Conservation (phyloP, 1,140 invertebrate genomes). For the Chironomus striatipennis region DNA sequence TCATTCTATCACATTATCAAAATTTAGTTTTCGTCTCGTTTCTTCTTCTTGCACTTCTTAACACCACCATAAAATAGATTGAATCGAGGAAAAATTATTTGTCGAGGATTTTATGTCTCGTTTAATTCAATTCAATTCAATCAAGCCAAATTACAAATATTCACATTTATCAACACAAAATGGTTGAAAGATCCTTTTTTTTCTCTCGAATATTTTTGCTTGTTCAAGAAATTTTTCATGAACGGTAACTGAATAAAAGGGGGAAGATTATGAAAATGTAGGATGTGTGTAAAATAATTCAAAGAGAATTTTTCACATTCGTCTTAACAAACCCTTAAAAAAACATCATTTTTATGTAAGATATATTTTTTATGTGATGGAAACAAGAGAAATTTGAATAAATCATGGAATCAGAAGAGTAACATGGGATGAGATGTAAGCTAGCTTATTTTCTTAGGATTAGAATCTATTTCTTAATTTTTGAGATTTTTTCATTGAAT, state of each 20-base stretch:
- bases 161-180: conserved; percentile 21
- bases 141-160: conserved; percentile 23
- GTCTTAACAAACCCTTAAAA: neutral
- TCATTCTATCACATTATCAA: neutral
- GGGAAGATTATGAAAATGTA: neutral
- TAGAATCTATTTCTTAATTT: no score
- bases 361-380: conserved; percentile 14
- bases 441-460: neutral
- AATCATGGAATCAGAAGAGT: conserved; percentile 19
- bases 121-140: conserved; percentile 23
- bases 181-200: neutral
- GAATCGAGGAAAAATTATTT: conserved; percentile 4
- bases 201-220: neutral
- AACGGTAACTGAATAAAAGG: neutral
- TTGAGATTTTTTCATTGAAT: no score
- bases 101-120: conserved; percentile 21
- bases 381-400: conserved; percentile 22
- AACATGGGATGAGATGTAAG: neutral
- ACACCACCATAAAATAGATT: conserved; percentile 7
- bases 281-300: conserved; percentile 6
- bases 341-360: neutral
- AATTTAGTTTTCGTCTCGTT: neutral
- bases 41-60: neutral
- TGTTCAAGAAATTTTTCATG: neutral
- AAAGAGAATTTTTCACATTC: neutral